Base-by-base conservation (phyloP, 2,888 invertebrate species). In the Papilio demoleus region DNA sequence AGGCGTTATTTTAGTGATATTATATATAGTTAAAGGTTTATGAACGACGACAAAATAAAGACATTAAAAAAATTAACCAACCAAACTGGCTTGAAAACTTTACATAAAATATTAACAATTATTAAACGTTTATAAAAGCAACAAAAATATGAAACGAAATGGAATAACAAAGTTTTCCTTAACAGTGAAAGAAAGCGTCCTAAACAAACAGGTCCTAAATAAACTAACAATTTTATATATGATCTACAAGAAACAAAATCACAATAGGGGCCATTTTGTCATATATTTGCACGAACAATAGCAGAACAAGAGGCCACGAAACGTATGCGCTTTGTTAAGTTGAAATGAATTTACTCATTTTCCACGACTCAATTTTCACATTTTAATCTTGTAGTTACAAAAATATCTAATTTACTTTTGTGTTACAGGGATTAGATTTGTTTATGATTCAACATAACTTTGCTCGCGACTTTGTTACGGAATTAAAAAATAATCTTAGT, bases 211-310 rank as follows among this genome's bases (percentile, higher is more conserved):
- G n/a, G 62, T 6, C 47, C 63, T 12, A 59, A 68, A 64, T 63
- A 68, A 68, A 64, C 64, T 68, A 40, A 64, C 59, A 58, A 38
- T 42, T 64, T 58, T 47, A 47, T 17, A 4, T 59, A 50, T 68
- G 64, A 68, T 68, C 64, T 38, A 68, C 63, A 50, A 40, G 59
- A 68, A 64, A 68, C 68, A 68, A 64, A 63, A 31, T 68, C 58
- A 68, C 63, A 68, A 64, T 63, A 8, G 63, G 34, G 63, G 63
- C 68, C 63, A 61, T 67, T 67, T 67, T 59, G 63, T 68, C 34
- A 67, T 42, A 56, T 58, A 45, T 68, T 63, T 68, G 38, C 63
- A n/a, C n/a, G n/a, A n/a, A n/a, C n/a, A n/a, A n/a, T n/a, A n/a
- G n/a, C n/a, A n/a, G n/a, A n/a, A n/a, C n/a, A n/a, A n/a, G n/a